Evolutionary conservation across 2,888 invertebrate species (phyloP).

Genomic region (Apotomis betuletana): DNA sequence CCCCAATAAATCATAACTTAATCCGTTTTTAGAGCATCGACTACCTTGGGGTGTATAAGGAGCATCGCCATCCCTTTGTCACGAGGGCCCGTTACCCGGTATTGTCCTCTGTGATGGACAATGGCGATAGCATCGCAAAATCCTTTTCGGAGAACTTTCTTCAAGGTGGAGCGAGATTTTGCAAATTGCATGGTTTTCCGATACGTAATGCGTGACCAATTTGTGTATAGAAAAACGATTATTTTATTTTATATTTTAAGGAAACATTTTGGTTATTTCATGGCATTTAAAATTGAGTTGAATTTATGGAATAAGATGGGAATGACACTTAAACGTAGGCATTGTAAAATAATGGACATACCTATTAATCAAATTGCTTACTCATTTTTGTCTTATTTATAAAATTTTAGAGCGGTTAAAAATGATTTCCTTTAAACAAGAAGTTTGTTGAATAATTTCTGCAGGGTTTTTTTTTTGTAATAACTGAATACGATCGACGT

Average conservation of each 20-base stretch:
- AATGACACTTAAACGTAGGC: no score
- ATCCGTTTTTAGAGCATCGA: conserved; percentile 33
- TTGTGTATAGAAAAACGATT: neutral
- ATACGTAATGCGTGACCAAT: neutral
- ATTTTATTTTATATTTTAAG: neutral
- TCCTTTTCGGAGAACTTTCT: conserved; percentile 32
- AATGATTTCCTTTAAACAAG: no score
- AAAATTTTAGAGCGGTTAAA: no score
- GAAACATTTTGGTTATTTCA: no score
- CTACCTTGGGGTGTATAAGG: conserved; percentile 23
- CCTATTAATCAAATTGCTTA: no score
- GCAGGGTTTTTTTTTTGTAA: no score
- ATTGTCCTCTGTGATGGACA: conserved; percentile 24
- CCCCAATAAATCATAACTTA: conserved; percentile 36
- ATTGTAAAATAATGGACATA: no score
- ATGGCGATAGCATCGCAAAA: conserved; percentile 19
- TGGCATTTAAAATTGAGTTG: no score
- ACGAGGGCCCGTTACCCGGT: conserved; percentile 16
- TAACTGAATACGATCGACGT: no score
- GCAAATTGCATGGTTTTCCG: conserved; percentile 31
- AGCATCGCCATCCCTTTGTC: conserved; percentile 22
- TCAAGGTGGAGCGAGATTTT: conserved; percentile 14
- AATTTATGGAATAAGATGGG: no score
- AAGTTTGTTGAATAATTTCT: no score
- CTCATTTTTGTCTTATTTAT: no score